Conservation (phyloP, 2,113 vertebrate species). For the western clawed frog (Xenopus tropicalis) region UCB_Xtro_10.0 CM004446.2:70484001-70484500, state of each 20-base stretch:
- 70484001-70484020: too few species aligned
- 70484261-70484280: constrained; percentile 47
- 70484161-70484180: constrained; percentile 33
- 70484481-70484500: constrained; percentile 82
- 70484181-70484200: constrained; percentile 43
- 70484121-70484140: too few species aligned
- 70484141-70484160: neutral
- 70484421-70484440: constrained; percentile 49
- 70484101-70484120: too few species aligned
- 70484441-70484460: constrained; percentile 63
- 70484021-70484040: too few species aligned
- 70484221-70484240: constrained; percentile 28
- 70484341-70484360: constrained; percentile 63
- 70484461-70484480: constrained; percentile 72
- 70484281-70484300: constrained; percentile 54
- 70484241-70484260: constrained; percentile 45
- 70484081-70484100: too few species aligned
- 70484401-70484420: constrained; percentile 56
- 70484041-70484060: too few species aligned
- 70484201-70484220: constrained; percentile 23
- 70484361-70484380: constrained; percentile 56
- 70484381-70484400: constrained; percentile 51
- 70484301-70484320: constrained; percentile 60
- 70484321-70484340: constrained; percentile 48
- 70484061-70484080: too few species aligned